These are phyloP conservation scores for Leptestheria dahalacensis DNA, from an alignment of 1,140 invertebrate genomes.

Conservation along the genomic window DNA sequence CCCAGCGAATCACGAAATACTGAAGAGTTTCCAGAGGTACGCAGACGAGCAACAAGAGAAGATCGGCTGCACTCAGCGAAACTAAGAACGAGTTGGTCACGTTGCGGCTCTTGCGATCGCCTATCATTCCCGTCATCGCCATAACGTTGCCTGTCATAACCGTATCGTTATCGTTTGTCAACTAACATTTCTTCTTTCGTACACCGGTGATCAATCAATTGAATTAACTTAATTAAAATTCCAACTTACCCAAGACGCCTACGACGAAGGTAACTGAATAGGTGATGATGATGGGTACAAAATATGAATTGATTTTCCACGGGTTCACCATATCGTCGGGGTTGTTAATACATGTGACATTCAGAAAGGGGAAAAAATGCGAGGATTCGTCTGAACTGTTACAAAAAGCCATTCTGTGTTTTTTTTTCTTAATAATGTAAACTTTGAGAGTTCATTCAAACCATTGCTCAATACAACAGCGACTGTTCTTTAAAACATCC, in stretches of 20 bases:
- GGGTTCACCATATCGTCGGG: slow-evolving; percentile 30
- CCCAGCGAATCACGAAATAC: slow-evolving; percentile 28
- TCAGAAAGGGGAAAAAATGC: background rate
- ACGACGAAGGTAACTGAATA: slow-evolving; percentile 29
- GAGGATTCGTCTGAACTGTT: background rate
- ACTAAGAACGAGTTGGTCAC: slow-evolving; percentile 26
- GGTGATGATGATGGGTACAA: slow-evolving; percentile 27
- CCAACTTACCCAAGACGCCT: slow-evolving; percentile 25
- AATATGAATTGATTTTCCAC: slow-evolving; percentile 24
- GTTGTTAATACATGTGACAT: slow-evolving; percentile 20
- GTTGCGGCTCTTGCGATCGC: slow-evolving; percentile 22
- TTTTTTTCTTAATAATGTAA: too few species aligned
- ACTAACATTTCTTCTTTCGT: too few species aligned
- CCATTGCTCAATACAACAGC: too few species aligned
- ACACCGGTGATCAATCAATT: too few species aligned
- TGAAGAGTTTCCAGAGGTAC: slow-evolving; percentile 29
- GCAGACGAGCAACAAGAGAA: slow-evolving; percentile 30
- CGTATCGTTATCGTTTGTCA: slow-evolving; percentile 18
- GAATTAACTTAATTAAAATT: too few species aligned
- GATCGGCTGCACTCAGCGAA: slow-evolving; percentile 29
- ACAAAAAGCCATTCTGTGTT: too few species aligned
- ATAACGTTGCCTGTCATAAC: slow-evolving; percentile 17
- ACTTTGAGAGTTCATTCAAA: too few species aligned
- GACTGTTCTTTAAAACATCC: too few species aligned
- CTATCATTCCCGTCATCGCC: slow-evolving; percentile 23